Conservation (phyloP, 2,797 vertebrate species). For the Sternotherus odoratus region DNA sequence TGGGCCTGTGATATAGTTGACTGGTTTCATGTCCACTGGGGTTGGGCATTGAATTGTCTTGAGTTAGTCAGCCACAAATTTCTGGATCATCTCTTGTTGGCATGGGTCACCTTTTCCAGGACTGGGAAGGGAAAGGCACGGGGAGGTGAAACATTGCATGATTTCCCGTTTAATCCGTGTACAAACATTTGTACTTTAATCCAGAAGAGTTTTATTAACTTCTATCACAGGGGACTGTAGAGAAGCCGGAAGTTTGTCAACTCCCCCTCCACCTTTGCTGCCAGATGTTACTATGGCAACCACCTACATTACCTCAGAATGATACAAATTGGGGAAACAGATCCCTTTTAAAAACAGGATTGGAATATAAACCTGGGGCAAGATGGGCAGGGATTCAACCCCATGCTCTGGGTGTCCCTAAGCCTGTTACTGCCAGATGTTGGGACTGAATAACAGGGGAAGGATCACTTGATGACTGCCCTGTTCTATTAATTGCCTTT, state of each 20-base stretch:
- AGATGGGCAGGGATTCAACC: not conserved
- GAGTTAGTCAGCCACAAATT: not conserved
- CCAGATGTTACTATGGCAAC: not conserved
- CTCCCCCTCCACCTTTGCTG: not conserved
- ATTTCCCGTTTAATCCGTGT: not conserved
- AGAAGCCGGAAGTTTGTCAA: not conserved
- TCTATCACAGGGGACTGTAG: not conserved
- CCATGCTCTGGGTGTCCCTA: not conserved
- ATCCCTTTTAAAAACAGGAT: not conserved
- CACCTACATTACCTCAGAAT: not conserved
- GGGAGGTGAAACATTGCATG: not conserved
- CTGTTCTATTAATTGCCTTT: not conserved
- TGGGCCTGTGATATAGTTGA: not conserved
- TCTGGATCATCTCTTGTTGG: not conserved
- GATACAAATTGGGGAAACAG: not conserved
- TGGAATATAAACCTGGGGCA: not conserved
- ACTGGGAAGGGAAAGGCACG: not conserved
- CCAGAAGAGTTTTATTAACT: not conserved
- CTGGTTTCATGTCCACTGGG: not conserved
- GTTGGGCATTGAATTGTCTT: not conserved
- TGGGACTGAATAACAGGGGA: not conserved
- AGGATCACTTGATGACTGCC: not conserved
- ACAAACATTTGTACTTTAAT: constrained; percentile 18
- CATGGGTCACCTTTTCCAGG: not conserved
- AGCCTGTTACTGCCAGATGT: not conserved